phyloP scores from a whole-genome alignment of 2,888 invertebrate species.

The Mactromeris polynyma region DNA sequence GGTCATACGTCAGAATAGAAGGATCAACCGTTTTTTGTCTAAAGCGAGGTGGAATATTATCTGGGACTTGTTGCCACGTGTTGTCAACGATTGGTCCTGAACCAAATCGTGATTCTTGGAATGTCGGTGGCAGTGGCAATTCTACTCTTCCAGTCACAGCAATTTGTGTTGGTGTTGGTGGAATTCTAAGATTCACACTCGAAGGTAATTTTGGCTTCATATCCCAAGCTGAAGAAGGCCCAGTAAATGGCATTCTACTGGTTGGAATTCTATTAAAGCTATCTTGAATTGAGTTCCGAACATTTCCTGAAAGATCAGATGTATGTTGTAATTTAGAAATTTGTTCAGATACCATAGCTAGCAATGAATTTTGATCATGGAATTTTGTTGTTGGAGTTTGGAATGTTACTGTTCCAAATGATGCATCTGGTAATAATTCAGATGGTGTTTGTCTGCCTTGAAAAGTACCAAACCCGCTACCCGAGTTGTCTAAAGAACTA shows the following conservation, averaged over 20 bases:
- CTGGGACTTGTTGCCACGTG: not conserved
- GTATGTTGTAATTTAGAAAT: constrained; percentile 36
- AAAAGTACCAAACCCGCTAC: not conserved
- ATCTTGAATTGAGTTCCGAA: not conserved
- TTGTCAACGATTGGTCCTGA: not conserved
- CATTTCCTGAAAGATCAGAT: not conserved
- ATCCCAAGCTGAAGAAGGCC: constrained; percentile 60
- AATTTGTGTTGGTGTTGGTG: constrained; percentile 10
- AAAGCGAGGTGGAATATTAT: not conserved
- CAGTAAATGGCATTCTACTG: constrained; percentile 57
- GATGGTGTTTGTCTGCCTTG: not conserved
- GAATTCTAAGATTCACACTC: constrained; percentile 11
- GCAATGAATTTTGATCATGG: constrained; percentile 49
- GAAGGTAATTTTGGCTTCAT: constrained; percentile 44
- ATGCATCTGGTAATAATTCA: not conserved
- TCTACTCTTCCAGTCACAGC: constrained; percentile 12
- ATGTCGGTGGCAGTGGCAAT: constrained; percentile 31
- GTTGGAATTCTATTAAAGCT: not conserved
- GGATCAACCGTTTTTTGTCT: constrained; percentile 5
- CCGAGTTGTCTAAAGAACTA: not conserved
- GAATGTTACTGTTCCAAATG: constrained; percentile 1
- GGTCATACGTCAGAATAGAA: not conserved
- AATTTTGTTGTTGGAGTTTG: constrained; percentile 38
- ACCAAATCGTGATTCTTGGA: not conserved
- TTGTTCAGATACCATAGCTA: constrained; percentile 57